Evolutionary conservation across 2,797 vertebrate genomes (phyloP).

Genomic region (Buceros bicornis): DNA sequence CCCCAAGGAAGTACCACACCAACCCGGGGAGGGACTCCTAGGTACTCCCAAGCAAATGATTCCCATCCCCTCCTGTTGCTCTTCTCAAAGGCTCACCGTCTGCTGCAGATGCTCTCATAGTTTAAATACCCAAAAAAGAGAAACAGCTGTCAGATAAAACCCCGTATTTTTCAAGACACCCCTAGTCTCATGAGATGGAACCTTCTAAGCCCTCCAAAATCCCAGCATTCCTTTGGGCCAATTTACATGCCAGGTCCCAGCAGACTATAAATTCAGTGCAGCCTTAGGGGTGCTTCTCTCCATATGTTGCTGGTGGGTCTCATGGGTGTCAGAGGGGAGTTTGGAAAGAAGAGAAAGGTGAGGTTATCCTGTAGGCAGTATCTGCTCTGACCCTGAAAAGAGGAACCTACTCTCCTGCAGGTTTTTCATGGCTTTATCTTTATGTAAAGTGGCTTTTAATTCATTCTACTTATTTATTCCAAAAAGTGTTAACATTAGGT

Average conservation of each 20-base stretch:
- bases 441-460: neutral
- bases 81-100: neutral
- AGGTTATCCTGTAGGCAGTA: neutral
- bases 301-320: rapidly evolving
- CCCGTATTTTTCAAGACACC: neutral
- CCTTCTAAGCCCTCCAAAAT: neutral
- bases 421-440: neutral
- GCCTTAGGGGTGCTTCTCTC: rapidly evolving
- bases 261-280: neutral
- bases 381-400: neutral
- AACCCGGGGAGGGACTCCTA: neutral
- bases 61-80: neutral
- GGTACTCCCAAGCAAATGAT: neutral
- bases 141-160: neutral
- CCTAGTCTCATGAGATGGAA: neutral
- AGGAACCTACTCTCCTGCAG: neutral
- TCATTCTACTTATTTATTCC: neutral
- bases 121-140: neutral
- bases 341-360: neutral
- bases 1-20: neutral
- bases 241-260: neutral
- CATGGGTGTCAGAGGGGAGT: neutral
- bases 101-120: neutral
- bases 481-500: neutral
- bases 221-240: neutral